A percentile compares a stretch with the other conserved stretches of the same genome.
Evolutionary conservation across 2,113 vertebrate genomes (phyloP).

Genomic region (Bucco capensis): DNA sequence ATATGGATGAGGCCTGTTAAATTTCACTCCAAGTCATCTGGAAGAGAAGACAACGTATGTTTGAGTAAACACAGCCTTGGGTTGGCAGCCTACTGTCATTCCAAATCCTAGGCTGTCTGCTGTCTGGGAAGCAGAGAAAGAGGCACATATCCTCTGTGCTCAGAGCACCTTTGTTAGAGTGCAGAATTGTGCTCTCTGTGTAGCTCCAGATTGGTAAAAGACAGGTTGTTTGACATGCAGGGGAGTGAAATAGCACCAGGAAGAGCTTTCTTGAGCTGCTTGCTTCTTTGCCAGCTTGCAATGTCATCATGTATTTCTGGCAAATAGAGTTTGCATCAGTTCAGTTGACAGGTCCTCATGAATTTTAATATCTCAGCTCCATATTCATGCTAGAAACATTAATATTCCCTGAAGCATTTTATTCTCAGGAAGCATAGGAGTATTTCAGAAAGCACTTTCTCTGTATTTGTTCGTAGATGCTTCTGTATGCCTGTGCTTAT

Average conservation of each 20-base stretch:
- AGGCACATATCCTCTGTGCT: background rate
- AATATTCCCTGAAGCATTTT: slow-evolving; percentile 32
- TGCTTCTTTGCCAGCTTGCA: slow-evolving; percentile 70
- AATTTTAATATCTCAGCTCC: slow-evolving; percentile 75
- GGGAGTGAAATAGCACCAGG: slow-evolving; percentile 56
- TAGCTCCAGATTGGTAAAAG: slow-evolving; percentile 63
- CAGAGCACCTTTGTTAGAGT: slow-evolving; percentile 22
- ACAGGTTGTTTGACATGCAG: slow-evolving; percentile 67
- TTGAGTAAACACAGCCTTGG: slow-evolving; percentile 56
- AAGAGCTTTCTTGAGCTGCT: slow-evolving; percentile 63
- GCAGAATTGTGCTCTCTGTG: background rate
- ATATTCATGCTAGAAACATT: slow-evolving; percentile 66
- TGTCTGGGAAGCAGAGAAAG: slow-evolving; percentile 10
- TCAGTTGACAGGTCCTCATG: slow-evolving; percentile 73
- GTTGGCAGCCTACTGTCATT: slow-evolving; percentile 56
- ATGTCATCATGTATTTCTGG: slow-evolving; percentile 70
- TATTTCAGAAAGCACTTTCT: slow-evolving; percentile 19
- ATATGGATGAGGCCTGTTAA: slow-evolving; percentile 32
- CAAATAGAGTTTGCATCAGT: slow-evolving; percentile 73
- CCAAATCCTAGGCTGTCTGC: slow-evolving; percentile 23
- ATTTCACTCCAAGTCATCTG: slow-evolving; percentile 60
- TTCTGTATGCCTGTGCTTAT: background rate
- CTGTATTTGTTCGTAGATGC: background rate
- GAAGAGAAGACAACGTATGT: slow-evolving; percentile 55
- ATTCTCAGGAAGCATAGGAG: slow-evolving; percentile 7